Conservation (phyloP, 2,113 vertebrate species). For the Miniopterus natalensis region DNA sequence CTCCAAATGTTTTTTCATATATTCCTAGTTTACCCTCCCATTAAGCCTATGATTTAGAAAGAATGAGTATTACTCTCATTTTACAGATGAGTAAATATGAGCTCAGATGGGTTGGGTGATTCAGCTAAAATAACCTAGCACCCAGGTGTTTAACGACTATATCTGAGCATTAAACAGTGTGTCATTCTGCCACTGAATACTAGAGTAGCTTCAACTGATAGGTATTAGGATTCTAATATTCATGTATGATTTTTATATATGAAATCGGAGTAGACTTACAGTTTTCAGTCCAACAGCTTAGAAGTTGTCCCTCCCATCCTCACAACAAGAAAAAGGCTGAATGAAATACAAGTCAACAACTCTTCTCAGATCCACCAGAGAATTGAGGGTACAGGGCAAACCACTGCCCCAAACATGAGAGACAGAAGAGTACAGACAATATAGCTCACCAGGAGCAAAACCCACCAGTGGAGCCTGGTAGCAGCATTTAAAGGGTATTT, state of each 20-base stretch:
- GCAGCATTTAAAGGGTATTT: neutral
- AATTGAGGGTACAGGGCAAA: neutral
- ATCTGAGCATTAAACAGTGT: neutral
- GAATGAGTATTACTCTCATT: neutral
- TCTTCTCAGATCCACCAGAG: neutral
- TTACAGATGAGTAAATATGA: slow-evolving; percentile 35
- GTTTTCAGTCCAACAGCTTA: neutral
- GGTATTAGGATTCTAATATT: neutral
- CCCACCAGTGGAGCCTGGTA: neutral
- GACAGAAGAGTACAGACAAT: neutral
- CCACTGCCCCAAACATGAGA: neutral
- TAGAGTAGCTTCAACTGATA: neutral
- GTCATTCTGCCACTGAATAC: neutral
- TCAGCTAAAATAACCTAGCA: neutral
- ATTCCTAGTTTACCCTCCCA: neutral
- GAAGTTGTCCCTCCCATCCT: neutral
- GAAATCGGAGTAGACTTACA: neutral
- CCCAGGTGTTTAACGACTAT: neutral
- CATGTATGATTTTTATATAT: slow-evolving; percentile 5
- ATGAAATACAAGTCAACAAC: neutral
- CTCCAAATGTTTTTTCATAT: neutral
- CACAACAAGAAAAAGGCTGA: neutral
- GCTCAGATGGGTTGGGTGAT: neutral
- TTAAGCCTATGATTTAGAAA: neutral
- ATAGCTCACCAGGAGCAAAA: neutral